Conservation (phyloP, 1,140 invertebrate species). For the Littorina saxatilis region DNA sequence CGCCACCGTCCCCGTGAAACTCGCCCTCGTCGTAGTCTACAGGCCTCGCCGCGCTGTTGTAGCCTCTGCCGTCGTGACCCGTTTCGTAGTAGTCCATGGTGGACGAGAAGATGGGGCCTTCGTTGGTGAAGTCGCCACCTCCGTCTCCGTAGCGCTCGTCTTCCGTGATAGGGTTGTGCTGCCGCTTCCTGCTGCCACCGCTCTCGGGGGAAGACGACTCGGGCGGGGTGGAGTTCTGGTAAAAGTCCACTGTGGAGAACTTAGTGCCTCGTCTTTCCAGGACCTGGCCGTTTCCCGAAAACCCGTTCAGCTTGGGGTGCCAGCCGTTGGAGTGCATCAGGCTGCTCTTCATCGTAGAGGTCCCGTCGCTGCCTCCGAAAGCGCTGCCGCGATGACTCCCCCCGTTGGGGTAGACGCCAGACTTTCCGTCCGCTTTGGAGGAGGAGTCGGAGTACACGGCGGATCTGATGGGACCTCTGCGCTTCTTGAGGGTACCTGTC, state of each 20-base stretch:
- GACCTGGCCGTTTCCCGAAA: background rate
- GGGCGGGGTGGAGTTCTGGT: background rate
- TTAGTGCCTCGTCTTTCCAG: slow-evolving; percentile 1
- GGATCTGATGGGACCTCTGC: slow-evolving; percentile 61
- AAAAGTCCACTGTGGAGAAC: slow-evolving; percentile 15
- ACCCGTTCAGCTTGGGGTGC: slow-evolving; percentile 53
- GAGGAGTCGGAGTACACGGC: slow-evolving; percentile 65
- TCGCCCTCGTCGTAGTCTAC: slow-evolving; percentile 37
- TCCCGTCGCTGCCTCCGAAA: slow-evolving; percentile 24
- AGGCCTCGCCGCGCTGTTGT: slow-evolving; percentile 16
- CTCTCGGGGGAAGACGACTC: too few species aligned
- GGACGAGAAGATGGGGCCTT: slow-evolving; percentile 21
- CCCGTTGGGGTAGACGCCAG: slow-evolving; percentile 35
- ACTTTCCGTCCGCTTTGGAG: slow-evolving; percentile 52
- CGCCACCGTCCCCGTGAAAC: slow-evolving; percentile 31
- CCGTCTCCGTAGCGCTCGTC: slow-evolving; percentile 22
- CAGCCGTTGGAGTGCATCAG: slow-evolving; percentile 48
- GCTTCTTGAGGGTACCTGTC: slow-evolving; percentile 72
- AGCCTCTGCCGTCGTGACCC: slow-evolving; percentile 21
- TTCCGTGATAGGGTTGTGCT: slow-evolving; percentile 5
- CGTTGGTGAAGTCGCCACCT: slow-evolving; percentile 21
- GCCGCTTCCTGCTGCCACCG: background rate
- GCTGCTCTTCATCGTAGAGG: slow-evolving; percentile 40
- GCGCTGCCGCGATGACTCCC: slow-evolving; percentile 37
- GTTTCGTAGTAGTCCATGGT: slow-evolving; percentile 26